A percentile compares a stretch with the other conserved stretches of the same genome.
Conservation (phyloP, 2,113 vertebrate species). For the Calyptomena viridis region DNA sequence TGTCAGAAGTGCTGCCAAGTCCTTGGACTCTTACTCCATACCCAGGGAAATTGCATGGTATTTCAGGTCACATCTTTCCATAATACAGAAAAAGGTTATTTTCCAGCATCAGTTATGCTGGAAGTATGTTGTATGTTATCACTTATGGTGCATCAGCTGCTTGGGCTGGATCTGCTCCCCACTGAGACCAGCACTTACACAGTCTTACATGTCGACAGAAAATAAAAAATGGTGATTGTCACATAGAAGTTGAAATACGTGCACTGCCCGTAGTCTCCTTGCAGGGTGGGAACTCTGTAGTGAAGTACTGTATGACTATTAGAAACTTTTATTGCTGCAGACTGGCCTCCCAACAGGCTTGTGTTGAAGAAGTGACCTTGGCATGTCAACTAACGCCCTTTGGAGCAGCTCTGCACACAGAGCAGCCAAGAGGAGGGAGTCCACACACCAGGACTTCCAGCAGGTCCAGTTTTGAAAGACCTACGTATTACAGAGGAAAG, state of each 20-base stretch:
- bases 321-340: background rate
- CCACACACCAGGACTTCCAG: background rate
- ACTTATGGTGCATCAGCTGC: background rate
- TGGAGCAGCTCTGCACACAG: background rate
- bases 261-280: background rate
- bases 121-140: too few species aligned
- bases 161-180: background rate
- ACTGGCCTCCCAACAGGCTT: background rate
- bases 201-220: background rate
- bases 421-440: background rate
- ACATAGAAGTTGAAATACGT: background rate
- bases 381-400: background rate
- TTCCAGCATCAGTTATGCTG: background rate
- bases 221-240: background rate
- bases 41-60: background rate
- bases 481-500: background rate
- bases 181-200: background rate
- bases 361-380: background rate
- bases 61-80: background rate
- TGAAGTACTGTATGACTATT: background rate
- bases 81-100: background rate
- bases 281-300: background rate
- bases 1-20: background rate
- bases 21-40: rapidly evolving
- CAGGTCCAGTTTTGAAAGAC: background rate